phyloP scores from a whole-genome alignment of 2,113 vertebrate genomes.

The Microcebus ravelobensis region DNA sequence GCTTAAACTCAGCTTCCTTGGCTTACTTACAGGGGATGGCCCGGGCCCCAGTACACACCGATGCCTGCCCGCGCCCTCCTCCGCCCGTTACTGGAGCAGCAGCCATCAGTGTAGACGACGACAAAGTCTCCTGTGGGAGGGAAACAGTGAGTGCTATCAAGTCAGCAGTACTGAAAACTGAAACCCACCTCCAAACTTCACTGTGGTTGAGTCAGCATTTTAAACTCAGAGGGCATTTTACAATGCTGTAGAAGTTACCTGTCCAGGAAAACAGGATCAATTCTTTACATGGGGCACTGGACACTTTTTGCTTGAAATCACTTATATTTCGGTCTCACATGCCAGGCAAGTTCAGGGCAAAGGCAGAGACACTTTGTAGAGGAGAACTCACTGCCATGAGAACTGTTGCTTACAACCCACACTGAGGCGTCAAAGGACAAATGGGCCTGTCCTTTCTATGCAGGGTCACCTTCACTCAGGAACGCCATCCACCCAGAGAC shows the following conservation, averaged over 20 bases:
- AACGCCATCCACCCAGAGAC: not conserved
- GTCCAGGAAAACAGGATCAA: not conserved
- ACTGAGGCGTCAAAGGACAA: too few relatives aligned
- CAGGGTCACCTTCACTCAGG: not conserved
- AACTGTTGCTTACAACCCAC: not conserved
- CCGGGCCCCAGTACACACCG: constrained; percentile 96
- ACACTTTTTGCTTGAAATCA: not conserved
- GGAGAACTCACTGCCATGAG: not conserved
- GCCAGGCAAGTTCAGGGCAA: not conserved
- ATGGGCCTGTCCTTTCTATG: rapidly evolving
- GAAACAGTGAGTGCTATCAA: rapidly evolving
- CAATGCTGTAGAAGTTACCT: rapidly evolving
- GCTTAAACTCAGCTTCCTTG: rapidly evolving
- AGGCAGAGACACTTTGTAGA: too few relatives aligned
- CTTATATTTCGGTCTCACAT: rapidly evolving
- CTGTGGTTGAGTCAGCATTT: rapidly evolving
- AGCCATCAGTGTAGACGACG: constrained; percentile 96
- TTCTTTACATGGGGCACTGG: rapidly evolving
- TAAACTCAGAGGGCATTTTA: rapidly evolving
- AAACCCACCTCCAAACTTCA: not conserved
- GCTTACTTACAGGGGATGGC: constrained; percentile 91
- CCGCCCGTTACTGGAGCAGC: constrained; percentile 91
- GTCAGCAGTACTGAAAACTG: rapidly evolving
- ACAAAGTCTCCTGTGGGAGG: constrained; percentile 90
- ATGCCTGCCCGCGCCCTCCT: constrained; percentile 91